Evolutionary conservation across 2,113 vertebrate species (phyloP).

Genomic region (Haplochromis burtoni): DNA sequence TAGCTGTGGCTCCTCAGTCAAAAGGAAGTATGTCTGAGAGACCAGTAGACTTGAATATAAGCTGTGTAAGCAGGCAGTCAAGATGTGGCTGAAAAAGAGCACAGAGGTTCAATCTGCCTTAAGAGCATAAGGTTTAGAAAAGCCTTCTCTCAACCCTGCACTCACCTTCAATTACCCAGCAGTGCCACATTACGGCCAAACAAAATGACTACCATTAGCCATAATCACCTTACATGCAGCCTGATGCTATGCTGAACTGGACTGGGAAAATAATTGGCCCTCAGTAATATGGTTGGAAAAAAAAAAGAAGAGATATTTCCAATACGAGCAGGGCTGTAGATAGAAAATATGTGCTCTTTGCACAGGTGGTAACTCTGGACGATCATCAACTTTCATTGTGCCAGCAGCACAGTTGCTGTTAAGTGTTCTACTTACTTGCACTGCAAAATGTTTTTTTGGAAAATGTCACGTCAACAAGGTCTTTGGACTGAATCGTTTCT

Average conservation of each 20-base stretch:
- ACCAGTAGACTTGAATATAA: neutral
- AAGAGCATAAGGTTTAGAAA: constrained; percentile 47
- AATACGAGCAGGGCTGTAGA: neutral
- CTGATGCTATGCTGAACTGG: constrained; percentile 29
- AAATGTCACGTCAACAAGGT: neutral
- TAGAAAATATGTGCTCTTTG: neutral
- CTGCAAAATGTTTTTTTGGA: neutral
- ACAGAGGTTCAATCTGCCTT: neutral
- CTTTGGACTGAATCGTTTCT: neutral
- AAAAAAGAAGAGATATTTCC: neutral
- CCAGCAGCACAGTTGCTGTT: neutral
- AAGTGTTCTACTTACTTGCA: neutral
- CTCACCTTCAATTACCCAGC: constrained; percentile 48
- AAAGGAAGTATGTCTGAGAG: neutral
- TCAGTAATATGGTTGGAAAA: neutral
- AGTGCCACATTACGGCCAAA: constrained; percentile 50
- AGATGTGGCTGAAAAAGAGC: neutral
- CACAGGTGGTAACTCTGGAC: neutral
- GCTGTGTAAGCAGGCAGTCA: neutral
- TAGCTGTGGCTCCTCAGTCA: neutral
- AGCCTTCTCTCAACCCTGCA: constrained; percentile 14
- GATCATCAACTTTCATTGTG: neutral
- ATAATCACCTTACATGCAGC: constrained; percentile 51
- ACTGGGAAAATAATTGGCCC: constrained; percentile 32
- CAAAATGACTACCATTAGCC: constrained; percentile 59